Evolutionary conservation across 30 jellyfish, hydroid and myxozoan genomes (phyloP).

Genomic region (Hydra vulgaris): DNA sequence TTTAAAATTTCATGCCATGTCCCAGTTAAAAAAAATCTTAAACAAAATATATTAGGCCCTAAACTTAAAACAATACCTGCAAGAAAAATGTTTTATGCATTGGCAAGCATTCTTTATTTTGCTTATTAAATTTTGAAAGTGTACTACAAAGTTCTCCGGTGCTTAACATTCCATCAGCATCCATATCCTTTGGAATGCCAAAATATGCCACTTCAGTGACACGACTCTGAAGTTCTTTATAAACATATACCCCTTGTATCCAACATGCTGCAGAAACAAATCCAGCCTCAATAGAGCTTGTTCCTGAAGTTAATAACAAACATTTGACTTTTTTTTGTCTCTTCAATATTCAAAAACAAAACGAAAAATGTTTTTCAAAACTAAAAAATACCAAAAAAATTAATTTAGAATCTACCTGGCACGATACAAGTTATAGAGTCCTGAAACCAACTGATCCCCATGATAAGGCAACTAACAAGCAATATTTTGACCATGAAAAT

Average conservation of each 20-base stretch:
- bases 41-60: too few relatives aligned
- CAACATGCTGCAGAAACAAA: slow-evolving; percentile 36
- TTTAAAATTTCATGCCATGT: too few relatives aligned
- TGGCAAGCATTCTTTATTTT: slow-evolving; percentile 4
- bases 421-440: slow-evolving; percentile 27
- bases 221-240: slow-evolving; percentile 11
- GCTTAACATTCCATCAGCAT: slow-evolving; percentile 10
- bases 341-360: background rate
- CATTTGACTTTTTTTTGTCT: background rate
- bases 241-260: slow-evolving; percentile 39
- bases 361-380: background rate
- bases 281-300: slow-evolving; percentile 5
- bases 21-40: too few relatives aligned
- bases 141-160: slow-evolving; percentile 2
- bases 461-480: slow-evolving; percentile 21
- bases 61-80: too few relatives aligned
- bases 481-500: slow-evolving; percentile 31
- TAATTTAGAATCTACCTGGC: slow-evolving; percentile 26
- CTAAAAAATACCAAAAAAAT: too few relatives aligned
- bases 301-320: background rate
- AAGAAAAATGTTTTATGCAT: slow-evolving; percentile 25
- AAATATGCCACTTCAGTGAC: slow-evolving; percentile 23
- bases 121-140: background rate
- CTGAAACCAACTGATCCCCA: slow-evolving; percentile 35
- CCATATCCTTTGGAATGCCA: slow-evolving; percentile 34